Percentiles rank a stretch among this genome's conserved stretches.
Evolutionary conservation across 2,797 vertebrate species (phyloP).

Genomic region (Micromesistius poutassou): DNA sequence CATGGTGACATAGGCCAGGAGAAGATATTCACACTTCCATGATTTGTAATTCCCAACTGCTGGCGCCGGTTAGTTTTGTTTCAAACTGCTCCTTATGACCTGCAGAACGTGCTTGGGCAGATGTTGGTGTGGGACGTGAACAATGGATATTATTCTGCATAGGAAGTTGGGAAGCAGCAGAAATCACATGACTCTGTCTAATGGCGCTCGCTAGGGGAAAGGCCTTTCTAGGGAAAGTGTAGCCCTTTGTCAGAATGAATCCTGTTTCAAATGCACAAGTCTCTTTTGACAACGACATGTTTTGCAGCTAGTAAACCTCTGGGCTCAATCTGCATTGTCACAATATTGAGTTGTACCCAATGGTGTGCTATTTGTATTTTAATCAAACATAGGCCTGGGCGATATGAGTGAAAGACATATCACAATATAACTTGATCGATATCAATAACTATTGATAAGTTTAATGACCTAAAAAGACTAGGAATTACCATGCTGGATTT

Average conservation of each 20-base stretch:
- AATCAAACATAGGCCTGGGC: too few relatives aligned
- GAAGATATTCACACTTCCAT: neutral
- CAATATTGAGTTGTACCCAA: neutral
- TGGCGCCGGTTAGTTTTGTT: neutral
- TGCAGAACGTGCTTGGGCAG: slow-evolving; percentile 22
- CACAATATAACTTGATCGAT: too few relatives aligned
- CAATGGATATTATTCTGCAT: slow-evolving; percentile 46
- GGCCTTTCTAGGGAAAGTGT: neutral
- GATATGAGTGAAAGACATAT: too few relatives aligned
- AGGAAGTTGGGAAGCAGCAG: slow-evolving; percentile 27
- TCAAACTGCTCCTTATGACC: slow-evolving; percentile 12
- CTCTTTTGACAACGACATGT: neutral
- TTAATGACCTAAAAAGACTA: too few relatives aligned
- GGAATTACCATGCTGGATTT: too few relatives aligned
- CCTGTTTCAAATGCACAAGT: neutral
- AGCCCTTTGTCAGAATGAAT: neutral
- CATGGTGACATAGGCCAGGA: too few relatives aligned
- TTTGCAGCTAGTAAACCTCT: neutral
- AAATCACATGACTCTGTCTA: slow-evolving; percentile 15
- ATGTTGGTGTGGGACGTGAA: slow-evolving; percentile 27
- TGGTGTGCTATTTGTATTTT: neutral
- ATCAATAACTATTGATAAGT: too few relatives aligned
- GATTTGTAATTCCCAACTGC: neutral
- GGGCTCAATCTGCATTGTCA: neutral
- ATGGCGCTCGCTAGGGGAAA: neutral